Conservation (phyloP, 2,113 vertebrate genomes). For the Prionailurus viverrinus region DNA sequence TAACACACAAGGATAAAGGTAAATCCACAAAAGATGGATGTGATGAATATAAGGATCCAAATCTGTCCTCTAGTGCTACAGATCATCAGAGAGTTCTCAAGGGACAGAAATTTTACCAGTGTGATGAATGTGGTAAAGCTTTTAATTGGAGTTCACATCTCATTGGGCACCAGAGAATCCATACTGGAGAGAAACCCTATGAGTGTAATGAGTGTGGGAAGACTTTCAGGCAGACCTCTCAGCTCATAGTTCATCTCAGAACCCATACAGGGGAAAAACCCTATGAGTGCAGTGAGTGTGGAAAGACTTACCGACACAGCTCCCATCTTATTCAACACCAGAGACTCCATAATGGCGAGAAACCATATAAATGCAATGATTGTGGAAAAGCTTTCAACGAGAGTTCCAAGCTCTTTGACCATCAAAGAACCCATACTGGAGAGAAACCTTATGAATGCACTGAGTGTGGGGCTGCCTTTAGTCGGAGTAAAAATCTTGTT, state of each 20-base stretch:
- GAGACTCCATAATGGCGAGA: slow-evolving; percentile 57
- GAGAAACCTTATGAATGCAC: slow-evolving; percentile 78
- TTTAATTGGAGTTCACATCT: slow-evolving; percentile 56
- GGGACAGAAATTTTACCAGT: slow-evolving; percentile 30
- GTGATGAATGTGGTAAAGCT: slow-evolving; percentile 69
- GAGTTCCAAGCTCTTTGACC: slow-evolving; percentile 38
- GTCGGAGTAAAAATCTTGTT: slow-evolving; percentile 77
- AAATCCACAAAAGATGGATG: background rate
- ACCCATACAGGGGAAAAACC: slow-evolving; percentile 61
- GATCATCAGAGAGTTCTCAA: background rate
- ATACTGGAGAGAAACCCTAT: slow-evolving; percentile 61
- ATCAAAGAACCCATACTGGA: slow-evolving; percentile 49
- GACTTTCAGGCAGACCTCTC: slow-evolving; percentile 48
- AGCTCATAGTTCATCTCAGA: slow-evolving; percentile 56
- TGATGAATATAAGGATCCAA: background rate
- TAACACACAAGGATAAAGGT: background rate
- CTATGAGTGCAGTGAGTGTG: slow-evolving; percentile 66
- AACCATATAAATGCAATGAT: slow-evolving; percentile 49
- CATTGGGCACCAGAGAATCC: slow-evolving; percentile 39
- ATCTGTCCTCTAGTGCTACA: background rate
- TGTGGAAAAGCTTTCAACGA: slow-evolving; percentile 44
- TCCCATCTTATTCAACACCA: slow-evolving; percentile 81
- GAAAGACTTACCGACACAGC: slow-evolving; percentile 80
- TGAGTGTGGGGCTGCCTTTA: slow-evolving; percentile 78
- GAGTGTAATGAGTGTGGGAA: slow-evolving; percentile 54